These are phyloP conservation scores for Zaprionus camerounensis DNA, from an alignment of 1,140 invertebrate species.

Conservation along the genomic window DNA sequence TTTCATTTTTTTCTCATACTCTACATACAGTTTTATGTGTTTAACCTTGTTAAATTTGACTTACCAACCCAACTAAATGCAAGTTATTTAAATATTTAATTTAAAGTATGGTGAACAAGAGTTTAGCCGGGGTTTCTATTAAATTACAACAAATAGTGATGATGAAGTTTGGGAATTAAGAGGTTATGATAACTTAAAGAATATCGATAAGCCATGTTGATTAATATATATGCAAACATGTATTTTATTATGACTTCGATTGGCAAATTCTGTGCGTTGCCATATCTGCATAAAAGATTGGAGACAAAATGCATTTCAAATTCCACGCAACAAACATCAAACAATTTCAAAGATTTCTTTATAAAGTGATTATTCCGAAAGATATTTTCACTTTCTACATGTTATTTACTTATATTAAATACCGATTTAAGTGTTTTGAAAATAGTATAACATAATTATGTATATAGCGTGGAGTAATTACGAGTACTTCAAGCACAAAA, in stretches of 20 bases:
- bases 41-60: not conserved
- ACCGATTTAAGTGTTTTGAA: constrained; percentile 4
- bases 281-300: not conserved
- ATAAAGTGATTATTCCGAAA: not conserved
- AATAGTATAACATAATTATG: constrained; percentile 32
- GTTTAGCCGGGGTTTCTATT: no score
- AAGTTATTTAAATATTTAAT: not conserved
- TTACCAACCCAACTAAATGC: not conserved
- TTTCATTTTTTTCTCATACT: constrained; percentile 1
- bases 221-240: no score
- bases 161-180: no score
- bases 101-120: not conserved
- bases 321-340: not conserved
- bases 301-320: not conserved
- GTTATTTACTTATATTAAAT: constrained; percentile 4
- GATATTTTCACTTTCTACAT: constrained; percentile 29
- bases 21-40: not conserved
- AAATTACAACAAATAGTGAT: no score
- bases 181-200: no score
- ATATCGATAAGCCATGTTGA: no score
- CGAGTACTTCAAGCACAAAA: constrained; percentile 17
- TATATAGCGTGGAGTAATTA: constrained; percentile 40
- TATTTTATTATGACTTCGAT: no score
- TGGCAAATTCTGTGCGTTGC: no score
- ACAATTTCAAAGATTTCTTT: not conserved